These are phyloP conservation scores for Myotis pilosus DNA, from an alignment of 2,797 vertebrate genomes.

Conservation along the genomic window DNA sequence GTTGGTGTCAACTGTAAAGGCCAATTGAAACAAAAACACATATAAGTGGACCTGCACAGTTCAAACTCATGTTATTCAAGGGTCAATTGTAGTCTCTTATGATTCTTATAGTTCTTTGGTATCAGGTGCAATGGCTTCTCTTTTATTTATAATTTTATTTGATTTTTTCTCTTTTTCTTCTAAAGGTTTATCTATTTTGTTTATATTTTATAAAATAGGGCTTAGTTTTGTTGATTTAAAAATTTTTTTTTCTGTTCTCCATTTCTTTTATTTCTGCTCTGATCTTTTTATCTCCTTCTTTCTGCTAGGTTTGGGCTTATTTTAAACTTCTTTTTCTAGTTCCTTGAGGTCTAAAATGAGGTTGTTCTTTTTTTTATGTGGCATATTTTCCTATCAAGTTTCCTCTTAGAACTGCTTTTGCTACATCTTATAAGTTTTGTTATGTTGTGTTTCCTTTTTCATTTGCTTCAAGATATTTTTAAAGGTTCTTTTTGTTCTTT, in stretches of 20 bases:
- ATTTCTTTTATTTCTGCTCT: neutral
- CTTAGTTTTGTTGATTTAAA: neutral
- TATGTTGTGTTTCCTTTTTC: neutral
- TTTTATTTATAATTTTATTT: neutral
- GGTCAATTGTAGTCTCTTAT: neutral
- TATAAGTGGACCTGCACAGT: neutral
- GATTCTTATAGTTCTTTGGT: neutral
- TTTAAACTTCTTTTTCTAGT: neutral
- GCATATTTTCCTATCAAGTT: neutral
- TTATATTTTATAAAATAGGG: neutral
- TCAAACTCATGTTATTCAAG: neutral
- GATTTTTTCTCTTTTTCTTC: neutral
- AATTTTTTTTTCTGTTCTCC: neutral
- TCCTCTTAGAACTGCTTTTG: neutral
- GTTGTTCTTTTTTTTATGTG: neutral
- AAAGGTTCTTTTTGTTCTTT: neutral
- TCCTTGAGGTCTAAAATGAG: neutral
- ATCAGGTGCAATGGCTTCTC: neutral
- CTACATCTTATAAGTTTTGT: neutral
- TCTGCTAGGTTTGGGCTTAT: neutral
- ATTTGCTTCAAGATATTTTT: neutral
- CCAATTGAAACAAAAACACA: neutral
- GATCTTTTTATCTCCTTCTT: neutral
- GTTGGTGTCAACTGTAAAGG: neutral
- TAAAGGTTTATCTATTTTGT: neutral